Evolutionary conservation across 2,113 vertebrate genomes (phyloP).

Genomic region (Oxyruncus cristatus): DNA sequence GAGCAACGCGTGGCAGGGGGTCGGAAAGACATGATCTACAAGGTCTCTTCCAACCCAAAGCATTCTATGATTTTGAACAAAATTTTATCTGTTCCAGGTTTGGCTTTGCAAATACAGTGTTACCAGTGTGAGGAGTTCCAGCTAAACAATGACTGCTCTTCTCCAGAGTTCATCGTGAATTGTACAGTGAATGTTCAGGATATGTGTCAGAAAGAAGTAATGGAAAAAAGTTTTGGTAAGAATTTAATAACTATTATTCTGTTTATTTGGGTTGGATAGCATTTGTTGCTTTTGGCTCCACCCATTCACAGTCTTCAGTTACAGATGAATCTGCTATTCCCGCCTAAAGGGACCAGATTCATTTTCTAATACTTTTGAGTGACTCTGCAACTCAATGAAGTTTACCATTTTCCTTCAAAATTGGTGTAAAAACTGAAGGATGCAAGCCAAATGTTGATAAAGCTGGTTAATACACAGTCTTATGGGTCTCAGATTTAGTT

Average conservation of each 20-base stretch:
- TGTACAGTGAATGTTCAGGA: slow-evolving; percentile 98
- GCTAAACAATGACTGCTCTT: slow-evolving; percentile 91
- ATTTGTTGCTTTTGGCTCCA: not conserved
- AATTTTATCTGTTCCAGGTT: slow-evolving; percentile 65
- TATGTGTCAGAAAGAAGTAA: slow-evolving; percentile 98
- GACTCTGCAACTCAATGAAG: not conserved
- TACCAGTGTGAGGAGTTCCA: slow-evolving; percentile 98
- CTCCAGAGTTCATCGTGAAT: slow-evolving; percentile 94
- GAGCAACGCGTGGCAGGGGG: not conserved
- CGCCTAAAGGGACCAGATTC: not conserved
- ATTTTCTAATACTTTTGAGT: not conserved
- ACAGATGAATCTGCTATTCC: not conserved
- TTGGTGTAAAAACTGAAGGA: not conserved
- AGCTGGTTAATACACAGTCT: slow-evolving; percentile 19
- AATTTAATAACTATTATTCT: not conserved
- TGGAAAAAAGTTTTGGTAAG: slow-evolving; percentile 93
- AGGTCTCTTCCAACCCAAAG: not conserved
- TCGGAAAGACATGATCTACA: not conserved
- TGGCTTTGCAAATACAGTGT: slow-evolving; percentile 94
- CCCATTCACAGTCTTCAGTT: not conserved
- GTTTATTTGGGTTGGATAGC: not conserved
- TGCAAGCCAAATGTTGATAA: slow-evolving; percentile 13
- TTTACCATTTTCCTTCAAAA: not conserved
- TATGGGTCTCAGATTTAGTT: slow-evolving; percentile 51
- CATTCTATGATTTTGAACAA: not conserved